Base-by-base conservation (phyloP, 2,113 vertebrate genomes). In the Meles meles region DNA sequence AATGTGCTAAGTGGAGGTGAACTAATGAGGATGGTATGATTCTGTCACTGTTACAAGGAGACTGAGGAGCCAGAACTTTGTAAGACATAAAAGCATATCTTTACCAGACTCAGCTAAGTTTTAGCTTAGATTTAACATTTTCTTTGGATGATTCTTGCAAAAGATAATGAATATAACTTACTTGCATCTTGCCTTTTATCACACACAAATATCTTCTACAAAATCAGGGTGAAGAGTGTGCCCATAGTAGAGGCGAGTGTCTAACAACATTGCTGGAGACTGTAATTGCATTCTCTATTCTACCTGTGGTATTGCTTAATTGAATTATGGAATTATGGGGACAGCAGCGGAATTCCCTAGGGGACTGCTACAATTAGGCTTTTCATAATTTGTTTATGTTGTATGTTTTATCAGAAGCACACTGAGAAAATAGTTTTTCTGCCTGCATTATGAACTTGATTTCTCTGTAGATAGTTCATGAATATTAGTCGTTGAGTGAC, bases 401-500 rank as follows among this genome's bases (percentile, higher is more conserved):
- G 15, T 49, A n/a, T 67, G n/a, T 82, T 97, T 96, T 92, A 98
- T 96, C 72, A 49, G 59, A 5, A 82, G 34, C 14, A 90, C 74
- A 95, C 77, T 39, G 71, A 95, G 44, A 55, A 97, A 98, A 96
- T 94, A 92, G 49, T 7, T 79, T 92, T 94, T 81, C 20, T 71
- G 86, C 72, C 93, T 97, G 34, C 94, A 94, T 91, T 98, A 69
- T 90, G 47, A 86, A 97, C 55, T 11, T 84, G 93, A 72, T 97
- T 98, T 97, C 47, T 97, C 37, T 97, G 42, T 91, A 91, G 96
- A 97, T 95, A 80, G 80, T 74, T 80, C 21, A 95, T 92, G 63
- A 88, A 81, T 97, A 39, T 95, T n/a, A 97, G 94, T 94, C 39
- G 90, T 4, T 95, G 81, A 97, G 52, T 71, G 92, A 61, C 96